These are phyloP conservation scores for Sakesphorus luctuosus DNA, from an alignment of 2,113 vertebrate genomes.

Conservation along the genomic window DNA sequence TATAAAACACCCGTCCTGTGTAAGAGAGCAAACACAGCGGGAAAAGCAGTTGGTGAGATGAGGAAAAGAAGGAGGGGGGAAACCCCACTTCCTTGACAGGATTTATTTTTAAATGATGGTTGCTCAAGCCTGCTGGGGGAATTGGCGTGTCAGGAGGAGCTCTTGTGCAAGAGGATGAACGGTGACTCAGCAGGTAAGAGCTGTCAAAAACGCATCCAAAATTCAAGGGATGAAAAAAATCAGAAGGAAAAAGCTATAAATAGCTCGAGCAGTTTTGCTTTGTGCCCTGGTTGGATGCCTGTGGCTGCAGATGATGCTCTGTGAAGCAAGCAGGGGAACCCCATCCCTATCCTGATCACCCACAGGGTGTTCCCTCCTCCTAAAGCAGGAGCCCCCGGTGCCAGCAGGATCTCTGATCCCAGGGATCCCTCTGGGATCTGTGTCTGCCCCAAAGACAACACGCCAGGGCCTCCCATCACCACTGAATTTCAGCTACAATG, in stretches of 20 bases:
- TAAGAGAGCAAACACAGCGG: neutral
- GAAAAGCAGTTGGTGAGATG: neutral
- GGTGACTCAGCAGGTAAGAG: constrained; percentile 67
- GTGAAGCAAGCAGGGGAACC: neutral
- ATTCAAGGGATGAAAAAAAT: neutral
- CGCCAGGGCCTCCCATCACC: fast-evolving
- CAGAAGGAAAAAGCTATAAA: constrained; percentile 1
- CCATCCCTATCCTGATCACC: fast-evolving
- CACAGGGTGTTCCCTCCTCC: fast-evolving
- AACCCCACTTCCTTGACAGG: neutral
- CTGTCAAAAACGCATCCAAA: constrained; percentile 21
- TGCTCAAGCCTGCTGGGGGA: neutral
- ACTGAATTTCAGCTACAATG: fast-evolving
- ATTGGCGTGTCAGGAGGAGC: neutral
- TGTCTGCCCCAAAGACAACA: fast-evolving
- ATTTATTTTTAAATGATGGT: constrained; percentile 30
- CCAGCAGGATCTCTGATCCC: fast-evolving
- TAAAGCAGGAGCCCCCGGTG: fast-evolving
- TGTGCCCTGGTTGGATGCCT: neutral
- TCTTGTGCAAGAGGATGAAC: neutral
- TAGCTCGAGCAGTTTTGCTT: neutral
- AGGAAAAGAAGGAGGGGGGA: no score
- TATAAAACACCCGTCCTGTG: neutral
- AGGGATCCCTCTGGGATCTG: fast-evolving
- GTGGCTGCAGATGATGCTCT: neutral